Percentiles rank a stretch among this genome's conserved stretches.
These are phyloP conservation scores for Hydropotes inermis DNA, from an alignment of 2,113 vertebrate genomes.

Conservation along the genomic window DNA sequence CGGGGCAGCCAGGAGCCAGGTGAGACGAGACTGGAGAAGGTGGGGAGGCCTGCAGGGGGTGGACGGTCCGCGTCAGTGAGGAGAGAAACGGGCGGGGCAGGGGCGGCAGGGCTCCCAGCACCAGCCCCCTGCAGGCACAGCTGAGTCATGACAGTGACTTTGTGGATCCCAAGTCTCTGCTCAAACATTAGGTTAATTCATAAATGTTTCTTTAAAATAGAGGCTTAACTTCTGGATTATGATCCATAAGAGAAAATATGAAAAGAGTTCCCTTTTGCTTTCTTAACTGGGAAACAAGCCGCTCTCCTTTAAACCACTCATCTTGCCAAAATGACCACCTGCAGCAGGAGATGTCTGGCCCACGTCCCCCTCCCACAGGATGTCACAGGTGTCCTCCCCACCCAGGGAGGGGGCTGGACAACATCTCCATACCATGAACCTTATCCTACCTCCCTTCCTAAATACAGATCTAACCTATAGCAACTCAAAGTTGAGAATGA, in stretches of 20 bases:
- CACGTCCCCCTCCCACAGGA: accelerated
- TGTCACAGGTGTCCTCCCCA: background rate
- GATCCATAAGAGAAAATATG: background rate
- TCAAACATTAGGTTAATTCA: background rate
- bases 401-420: background rate
- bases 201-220: background rate
- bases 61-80: accelerated
- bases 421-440: accelerated
- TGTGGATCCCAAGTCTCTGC: too few species aligned
- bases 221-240: background rate
- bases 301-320: accelerated
- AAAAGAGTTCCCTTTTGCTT: background rate
- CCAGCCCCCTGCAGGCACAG: background rate
- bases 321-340: too few species aligned
- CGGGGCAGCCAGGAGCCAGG: accelerated
- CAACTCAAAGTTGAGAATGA: background rate
- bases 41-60: background rate
- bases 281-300: background rate
- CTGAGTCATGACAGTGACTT: background rate
- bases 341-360: accelerated
- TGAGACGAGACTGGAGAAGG: accelerated
- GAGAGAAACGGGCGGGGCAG: accelerated
- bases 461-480: background rate
- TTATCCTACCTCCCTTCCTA: accelerated
- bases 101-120: background rate